These are phyloP conservation scores for Piliocolobus tephrosceles DNA, from an alignment of 2,113 vertebrate genomes.

Conservation along the genomic window DNA sequence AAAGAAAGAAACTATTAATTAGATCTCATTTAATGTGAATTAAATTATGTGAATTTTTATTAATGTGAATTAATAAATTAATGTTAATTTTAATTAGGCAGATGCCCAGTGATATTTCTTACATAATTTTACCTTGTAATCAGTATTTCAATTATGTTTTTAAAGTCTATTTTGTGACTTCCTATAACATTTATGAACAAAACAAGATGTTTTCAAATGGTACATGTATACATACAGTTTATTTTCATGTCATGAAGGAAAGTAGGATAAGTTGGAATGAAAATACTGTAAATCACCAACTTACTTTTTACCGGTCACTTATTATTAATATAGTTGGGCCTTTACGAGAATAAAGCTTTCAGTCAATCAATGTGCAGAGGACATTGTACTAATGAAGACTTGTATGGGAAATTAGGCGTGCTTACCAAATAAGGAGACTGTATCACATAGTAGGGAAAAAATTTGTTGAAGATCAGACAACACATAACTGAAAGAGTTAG, in stretches of 20 bases:
- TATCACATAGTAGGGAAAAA: not conserved
- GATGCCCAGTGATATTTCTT: not conserved
- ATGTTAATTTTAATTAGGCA: not conserved
- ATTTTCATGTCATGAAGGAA: not conserved
- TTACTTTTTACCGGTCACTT: not conserved
- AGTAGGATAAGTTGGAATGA: not conserved
- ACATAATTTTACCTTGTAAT: slow-evolving; percentile 14
- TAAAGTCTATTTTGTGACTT: not conserved
- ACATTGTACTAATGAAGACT: not conserved
- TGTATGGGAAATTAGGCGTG: not conserved
- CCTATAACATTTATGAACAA: not conserved
- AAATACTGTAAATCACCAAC: not conserved
- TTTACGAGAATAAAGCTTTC: not conserved
- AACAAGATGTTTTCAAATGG: not conserved
- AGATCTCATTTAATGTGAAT: not conserved
- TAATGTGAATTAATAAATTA: too few species aligned
- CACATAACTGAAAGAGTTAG: not conserved
- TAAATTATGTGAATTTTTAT: too few species aligned
- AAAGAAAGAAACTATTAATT: not conserved
- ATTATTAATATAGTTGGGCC: not conserved
- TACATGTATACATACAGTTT: not conserved
- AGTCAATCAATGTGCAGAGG: not conserved
- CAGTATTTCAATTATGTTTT: not conserved
- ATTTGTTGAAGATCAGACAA: not conserved
- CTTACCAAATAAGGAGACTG: not conserved